Evolutionary conservation across 1,140 invertebrate genomes (phyloP), one percentile per base, ranked within the genome.

Genomic region (Gryllus bimaculatus): DNA sequence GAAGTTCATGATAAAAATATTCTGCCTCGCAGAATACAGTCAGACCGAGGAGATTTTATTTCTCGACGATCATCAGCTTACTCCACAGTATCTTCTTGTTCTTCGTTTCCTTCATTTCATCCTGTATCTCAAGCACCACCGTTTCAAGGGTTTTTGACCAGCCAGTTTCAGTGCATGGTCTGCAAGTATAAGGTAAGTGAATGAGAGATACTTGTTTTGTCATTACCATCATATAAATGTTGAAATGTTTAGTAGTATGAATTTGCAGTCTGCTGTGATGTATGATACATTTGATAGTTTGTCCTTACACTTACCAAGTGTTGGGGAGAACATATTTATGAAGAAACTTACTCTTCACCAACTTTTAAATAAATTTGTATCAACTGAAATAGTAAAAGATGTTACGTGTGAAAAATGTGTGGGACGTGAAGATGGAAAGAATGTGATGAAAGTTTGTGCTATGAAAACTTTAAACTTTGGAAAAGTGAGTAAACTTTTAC

Each of bases 261-360:
- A 47, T 77, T 77, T 80, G 6, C 54, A 80, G 79, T 80, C 79
- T 75, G 20, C 66, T 20, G 21, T 97, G 13, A 91, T 92, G 20
- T 96, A 96, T 84, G 95, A 97, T 84, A 94, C 94, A 83, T 95
- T 96, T 83, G 95, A 97, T 85, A 95, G 93, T 83, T 87, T 98
- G 21, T 95, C 95, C 0, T 85, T 98, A 26, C 89, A 89, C 77
- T 84, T 95, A 74, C 93, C 93, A 86, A 73, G 54, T 66, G 10
- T 10, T 10, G 18, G 54, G 10, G 54, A 66, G 18, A 66, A 66
- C 18, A 18, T 66, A 66, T 66, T 66, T 66, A 66, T 18, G 10
- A 66, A 66, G 18, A 66, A 66, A n/a, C 21, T 73, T 49, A 90
- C 89, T 80, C 78, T 95, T 81, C 86, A 91, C 83, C 88, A 92